Percentiles rank a stretch among this genome's conserved stretches.
phyloP scores from a whole-genome alignment of 2,888 invertebrate genomes.

The Dryococelus australis region DNA sequence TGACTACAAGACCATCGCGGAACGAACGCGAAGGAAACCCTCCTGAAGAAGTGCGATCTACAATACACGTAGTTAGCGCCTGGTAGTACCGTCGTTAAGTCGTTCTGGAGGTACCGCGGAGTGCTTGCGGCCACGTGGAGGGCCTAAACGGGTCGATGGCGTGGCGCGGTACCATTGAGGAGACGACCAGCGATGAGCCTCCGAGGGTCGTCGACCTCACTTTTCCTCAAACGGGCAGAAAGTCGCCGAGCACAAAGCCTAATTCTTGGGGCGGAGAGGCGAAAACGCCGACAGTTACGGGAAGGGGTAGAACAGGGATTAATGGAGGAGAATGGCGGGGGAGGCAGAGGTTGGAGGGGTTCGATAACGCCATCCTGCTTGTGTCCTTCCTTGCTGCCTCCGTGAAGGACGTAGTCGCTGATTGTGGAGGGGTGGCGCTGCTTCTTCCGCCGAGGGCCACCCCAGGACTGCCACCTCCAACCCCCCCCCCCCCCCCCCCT shows the following conservation, averaged over 20 bases:
- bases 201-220: neutral
- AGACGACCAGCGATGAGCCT: neutral
- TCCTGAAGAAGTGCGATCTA: too few species aligned
- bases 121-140: neutral
- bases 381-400: neutral
- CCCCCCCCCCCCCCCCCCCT: too few species aligned
- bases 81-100: too few species aligned
- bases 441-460: neutral
- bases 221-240: neutral
- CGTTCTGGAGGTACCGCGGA: too few species aligned
- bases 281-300: neutral
- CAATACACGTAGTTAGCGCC: too few species aligned
- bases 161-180: neutral
- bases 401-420: neutral
- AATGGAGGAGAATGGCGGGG: neutral
- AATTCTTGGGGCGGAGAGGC: neutral
- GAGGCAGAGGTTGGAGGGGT: neutral
- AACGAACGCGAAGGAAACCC: too few species aligned
- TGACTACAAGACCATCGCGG: too few species aligned
- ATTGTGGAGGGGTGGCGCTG: neutral
- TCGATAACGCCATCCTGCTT: neutral
- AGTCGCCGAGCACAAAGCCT: neutral
- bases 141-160: neutral
- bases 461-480: too few species aligned
- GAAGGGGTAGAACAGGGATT: neutral